Evolutionary conservation across 2,888 invertebrate genomes (phyloP).

Genomic region (Cantharis lateralis): DNA sequence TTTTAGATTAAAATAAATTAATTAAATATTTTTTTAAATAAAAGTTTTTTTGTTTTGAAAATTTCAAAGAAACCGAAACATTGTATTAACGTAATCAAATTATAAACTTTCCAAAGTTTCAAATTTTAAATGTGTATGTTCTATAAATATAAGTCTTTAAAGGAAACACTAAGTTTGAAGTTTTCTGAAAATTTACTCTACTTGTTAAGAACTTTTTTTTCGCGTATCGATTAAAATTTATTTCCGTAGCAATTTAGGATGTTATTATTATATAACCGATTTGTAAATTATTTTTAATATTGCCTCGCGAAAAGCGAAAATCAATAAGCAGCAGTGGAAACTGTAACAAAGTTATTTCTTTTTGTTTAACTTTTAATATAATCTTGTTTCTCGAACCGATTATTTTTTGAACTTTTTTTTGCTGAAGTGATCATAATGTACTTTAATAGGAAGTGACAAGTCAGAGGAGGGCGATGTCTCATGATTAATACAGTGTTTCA

Average conservation of each 20-base stretch:
- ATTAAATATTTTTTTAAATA: too few relatives aligned
- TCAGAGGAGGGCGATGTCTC: conserved; percentile 15
- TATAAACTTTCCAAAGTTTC: too few relatives aligned
- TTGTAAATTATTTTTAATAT: background rate
- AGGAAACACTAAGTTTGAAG: background rate
- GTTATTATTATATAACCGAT: background rate
- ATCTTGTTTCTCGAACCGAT: background rate
- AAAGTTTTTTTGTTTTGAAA: background rate
- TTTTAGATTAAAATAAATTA: background rate
- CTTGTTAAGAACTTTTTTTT: background rate
- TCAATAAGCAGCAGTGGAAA: background rate
- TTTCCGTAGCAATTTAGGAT: background rate
- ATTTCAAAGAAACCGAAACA: background rate
- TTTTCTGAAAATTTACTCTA: background rate
- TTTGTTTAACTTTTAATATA: background rate
- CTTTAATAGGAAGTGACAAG: conserved; percentile 17
- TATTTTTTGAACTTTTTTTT: background rate
- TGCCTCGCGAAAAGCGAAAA: background rate
- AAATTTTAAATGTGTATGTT: background rate
- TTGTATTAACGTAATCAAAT: background rate
- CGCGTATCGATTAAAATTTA: background rate
- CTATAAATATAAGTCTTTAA: background rate
- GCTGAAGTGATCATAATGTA: conserved; percentile 11
- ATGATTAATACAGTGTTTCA: conserved; percentile 23
- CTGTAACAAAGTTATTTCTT: background rate